Evolutionary conservation across 2,888 invertebrate species (phyloP), one percentile per base, ranked within the genome.

Genomic region (Nymphalis polychloros): DNA sequence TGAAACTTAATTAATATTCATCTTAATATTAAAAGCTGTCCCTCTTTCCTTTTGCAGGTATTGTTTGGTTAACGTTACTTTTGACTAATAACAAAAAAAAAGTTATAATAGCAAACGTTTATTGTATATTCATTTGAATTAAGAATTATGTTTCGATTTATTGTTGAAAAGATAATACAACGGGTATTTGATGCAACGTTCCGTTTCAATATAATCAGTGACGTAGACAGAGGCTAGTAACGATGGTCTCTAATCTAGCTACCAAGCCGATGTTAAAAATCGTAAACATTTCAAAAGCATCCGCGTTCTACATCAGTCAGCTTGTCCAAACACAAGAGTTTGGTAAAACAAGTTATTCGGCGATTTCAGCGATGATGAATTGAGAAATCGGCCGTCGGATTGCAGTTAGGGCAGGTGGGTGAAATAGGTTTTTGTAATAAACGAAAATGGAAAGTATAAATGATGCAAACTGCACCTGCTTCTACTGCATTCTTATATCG

Each of bases 201-300:
- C 59, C 53, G 19, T 53, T 49, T 20, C 27, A 20, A 49, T 59
- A 17, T 59, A 1, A 55, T 20, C 50, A 50, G 19, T 59, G 48
- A 55, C 17, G 48, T 61, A 64, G 62, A 68, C 59, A 59, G 23
- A 35, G 35, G 49, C 19, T 52, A 57, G 55, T 35, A 64, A 64
- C 63, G 61, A 60, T 48, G 64, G 59, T 55, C 41, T 64, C 53
- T 64, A 47, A 63, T 72, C 71, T 68, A 72, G 76, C 72, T 68
- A 64, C 47, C 63, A 49, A 53, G 53, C 59, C 47, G 55, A 48
- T 61, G 61, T 72, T 79, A 80, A 62, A 78, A 79, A 77, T 77
- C 77, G 83, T 86, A 85, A 86, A 85, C 84, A 85, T 85, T 84
- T 81, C 79, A 81, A 78, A 84, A 48, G 53, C 49, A 62, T 67